Evolutionary conservation across 1,140 invertebrate genomes (phyloP).

Genomic region (Pseudobourletiella spinata): DNA sequence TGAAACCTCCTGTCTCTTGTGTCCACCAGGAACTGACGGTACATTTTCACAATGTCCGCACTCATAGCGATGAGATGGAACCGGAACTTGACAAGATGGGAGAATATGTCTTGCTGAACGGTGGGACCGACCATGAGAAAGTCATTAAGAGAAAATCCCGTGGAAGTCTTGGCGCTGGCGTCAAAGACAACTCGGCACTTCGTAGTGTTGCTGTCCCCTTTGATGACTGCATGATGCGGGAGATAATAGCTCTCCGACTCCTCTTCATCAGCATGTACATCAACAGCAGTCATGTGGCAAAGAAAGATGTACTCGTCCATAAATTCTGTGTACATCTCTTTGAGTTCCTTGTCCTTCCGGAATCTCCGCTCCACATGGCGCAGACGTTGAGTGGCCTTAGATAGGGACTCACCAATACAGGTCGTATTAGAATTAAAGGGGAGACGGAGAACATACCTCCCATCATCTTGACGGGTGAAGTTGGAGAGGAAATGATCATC

Average conservation of each 20-base stretch:
- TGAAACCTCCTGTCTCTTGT: constrained; percentile 33
- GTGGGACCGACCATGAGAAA: constrained; percentile 37
- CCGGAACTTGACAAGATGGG: constrained; percentile 41
- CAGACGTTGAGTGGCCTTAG: constrained; percentile 25
- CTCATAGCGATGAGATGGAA: constrained; percentile 38
- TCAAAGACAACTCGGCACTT: constrained; percentile 7
- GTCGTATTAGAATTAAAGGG: constrained; percentile 28
- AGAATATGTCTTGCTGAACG: constrained; percentile 39
- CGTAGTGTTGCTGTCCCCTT: constrained; percentile 4
- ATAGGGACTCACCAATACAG: constrained; percentile 19
- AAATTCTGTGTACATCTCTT: constrained; percentile 31
- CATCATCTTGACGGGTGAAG: constrained; percentile 14
- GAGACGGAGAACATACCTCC: constrained; percentile 31
- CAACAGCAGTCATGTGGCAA: constrained; percentile 37
- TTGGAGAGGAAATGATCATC: constrained; percentile 33
- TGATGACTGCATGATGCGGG: constrained; percentile 12
- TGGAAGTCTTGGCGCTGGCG: neutral
- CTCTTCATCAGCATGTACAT: neutral
- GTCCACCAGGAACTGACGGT: constrained; percentile 23
- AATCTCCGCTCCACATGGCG: constrained; percentile 7
- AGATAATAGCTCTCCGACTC: neutral
- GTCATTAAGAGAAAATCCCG: constrained; percentile 10
- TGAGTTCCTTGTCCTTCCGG: too few species aligned
- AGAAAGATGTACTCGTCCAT: constrained; percentile 38
- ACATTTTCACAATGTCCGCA: constrained; percentile 38